Conservation (phyloP, 2,113 vertebrate genomes). For the Jacana jacana region DNA sequence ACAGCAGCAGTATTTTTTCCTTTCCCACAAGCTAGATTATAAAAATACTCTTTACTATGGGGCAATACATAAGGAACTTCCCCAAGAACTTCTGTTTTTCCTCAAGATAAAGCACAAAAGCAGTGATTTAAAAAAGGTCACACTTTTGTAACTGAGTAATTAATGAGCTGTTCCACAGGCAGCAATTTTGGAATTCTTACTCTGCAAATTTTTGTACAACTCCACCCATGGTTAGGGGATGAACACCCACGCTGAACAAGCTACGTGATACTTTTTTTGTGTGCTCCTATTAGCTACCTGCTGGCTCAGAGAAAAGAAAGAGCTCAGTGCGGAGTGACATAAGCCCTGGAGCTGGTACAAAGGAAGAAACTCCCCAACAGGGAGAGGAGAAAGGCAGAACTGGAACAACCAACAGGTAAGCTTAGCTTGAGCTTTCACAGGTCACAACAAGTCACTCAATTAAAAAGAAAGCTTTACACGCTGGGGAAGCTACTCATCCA, state of each 20-base stretch:
- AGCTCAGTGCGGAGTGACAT: neutral
- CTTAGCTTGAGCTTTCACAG: neutral
- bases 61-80: neutral
- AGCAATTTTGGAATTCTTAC: neutral
- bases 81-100: neutral
- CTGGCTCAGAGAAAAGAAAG: neutral
- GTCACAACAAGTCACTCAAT: neutral
- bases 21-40: neutral
- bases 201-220: neutral
- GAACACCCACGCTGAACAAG: neutral
- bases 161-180: neutral
- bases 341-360: neutral
- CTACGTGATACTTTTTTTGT: neutral
- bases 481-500: neutral
- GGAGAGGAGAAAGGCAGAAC: neutral
- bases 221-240: accelerated
- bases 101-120: neutral
- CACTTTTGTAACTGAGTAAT: neutral
- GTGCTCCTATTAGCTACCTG: neutral
- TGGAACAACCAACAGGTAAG: neutral
- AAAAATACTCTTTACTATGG: neutral
- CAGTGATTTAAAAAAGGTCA: neutral
- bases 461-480: neutral
- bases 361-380: neutral
- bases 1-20: neutral